phyloP scores from a whole-genome alignment of 53 echinoderm and acorn worm species.

The Crossaster papposus region DNA sequence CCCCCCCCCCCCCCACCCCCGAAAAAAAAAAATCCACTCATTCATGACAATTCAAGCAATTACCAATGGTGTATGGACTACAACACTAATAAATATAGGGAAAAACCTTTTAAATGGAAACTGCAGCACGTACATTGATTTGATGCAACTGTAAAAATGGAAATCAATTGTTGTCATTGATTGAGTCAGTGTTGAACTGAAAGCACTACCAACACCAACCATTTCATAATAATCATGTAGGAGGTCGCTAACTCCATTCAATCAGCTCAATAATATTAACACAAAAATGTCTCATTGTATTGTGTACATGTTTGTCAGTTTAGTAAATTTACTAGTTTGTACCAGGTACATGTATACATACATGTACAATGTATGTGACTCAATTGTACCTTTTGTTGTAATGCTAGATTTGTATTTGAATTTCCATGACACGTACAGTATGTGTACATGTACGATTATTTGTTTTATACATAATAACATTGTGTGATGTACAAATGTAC shows the following conservation, averaged over 20 bases:
- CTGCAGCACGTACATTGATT: background rate
- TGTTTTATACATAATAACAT: too few species aligned
- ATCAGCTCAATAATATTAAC: slow-evolving; percentile 27
- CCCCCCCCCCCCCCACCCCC: too few species aligned
- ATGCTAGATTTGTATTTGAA: too few species aligned
- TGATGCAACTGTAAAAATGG: background rate
- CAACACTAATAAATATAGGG: too few species aligned
- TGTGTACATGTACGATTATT: too few species aligned
- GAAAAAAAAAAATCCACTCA: too few species aligned
- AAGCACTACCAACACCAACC: slow-evolving; percentile 35
- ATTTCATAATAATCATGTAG: background rate
- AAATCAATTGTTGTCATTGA: slow-evolving; percentile 39
- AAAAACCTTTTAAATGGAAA: background rate
- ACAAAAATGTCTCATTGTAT: background rate
- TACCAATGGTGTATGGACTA: too few species aligned
- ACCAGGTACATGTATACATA: background rate
- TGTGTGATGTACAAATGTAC: too few species aligned
- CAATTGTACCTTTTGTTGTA: background rate
- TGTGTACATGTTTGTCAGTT: background rate
- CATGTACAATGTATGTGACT: background rate
- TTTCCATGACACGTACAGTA: too few species aligned
- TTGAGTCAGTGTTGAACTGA: slow-evolving; percentile 11
- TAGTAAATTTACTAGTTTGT: background rate
- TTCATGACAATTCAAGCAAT: too few species aligned
- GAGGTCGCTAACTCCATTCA: slow-evolving; percentile 8